Percentiles rank a stretch among this genome's conserved stretches.
Evolutionary conservation across 2,888 invertebrate genomes (phyloP).

Genomic region (Oscheius sp.): DNA sequence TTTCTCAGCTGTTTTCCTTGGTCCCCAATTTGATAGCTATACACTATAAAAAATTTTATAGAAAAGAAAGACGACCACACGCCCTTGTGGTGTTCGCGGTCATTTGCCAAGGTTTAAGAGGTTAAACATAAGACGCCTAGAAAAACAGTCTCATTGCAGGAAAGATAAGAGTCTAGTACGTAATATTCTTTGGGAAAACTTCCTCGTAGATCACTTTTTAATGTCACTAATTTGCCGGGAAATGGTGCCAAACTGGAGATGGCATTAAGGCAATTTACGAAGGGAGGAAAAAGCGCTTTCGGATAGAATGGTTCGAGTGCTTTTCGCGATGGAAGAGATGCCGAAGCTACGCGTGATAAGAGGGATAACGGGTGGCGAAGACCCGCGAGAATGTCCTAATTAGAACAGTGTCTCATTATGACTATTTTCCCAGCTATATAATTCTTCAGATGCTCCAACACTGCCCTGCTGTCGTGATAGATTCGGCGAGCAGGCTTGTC

Average conservation of each 20-base stretch:
- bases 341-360: conserved; percentile 27
- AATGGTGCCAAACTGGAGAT: conserved; percentile 14
- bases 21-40: conserved; percentile 3
- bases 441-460: conserved; percentile 49
- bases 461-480: conserved; percentile 60
- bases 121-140: conserved; percentile 20
- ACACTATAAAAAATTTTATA: conserved; percentile 7
- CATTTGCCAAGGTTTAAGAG: conserved; percentile 21
- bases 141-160: conserved; percentile 7
- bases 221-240: conserved; percentile 1
- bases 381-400: conserved; percentile 13
- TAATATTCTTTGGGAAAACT: not conserved
- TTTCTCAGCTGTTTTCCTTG: conserved; percentile 3
- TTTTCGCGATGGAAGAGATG: conserved; percentile 14
- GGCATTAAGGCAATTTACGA: conserved; percentile 11
- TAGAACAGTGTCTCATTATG: conserved; percentile 24
- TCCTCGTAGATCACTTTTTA: conserved; percentile 9
- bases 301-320: not conserved
- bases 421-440: not conserved
- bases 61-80: not conserved
- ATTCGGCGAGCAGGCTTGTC: conserved; percentile 56
- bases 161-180: not conserved
- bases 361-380: conserved; percentile 22
- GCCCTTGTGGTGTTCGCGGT: conserved; percentile 30
- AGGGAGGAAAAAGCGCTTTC: not conserved